Percentiles rank a stretch among this genome's conserved stretches.
Evolutionary conservation across 2,888 invertebrate species (phyloP).

Genomic region (Apamea crenata): DNA sequence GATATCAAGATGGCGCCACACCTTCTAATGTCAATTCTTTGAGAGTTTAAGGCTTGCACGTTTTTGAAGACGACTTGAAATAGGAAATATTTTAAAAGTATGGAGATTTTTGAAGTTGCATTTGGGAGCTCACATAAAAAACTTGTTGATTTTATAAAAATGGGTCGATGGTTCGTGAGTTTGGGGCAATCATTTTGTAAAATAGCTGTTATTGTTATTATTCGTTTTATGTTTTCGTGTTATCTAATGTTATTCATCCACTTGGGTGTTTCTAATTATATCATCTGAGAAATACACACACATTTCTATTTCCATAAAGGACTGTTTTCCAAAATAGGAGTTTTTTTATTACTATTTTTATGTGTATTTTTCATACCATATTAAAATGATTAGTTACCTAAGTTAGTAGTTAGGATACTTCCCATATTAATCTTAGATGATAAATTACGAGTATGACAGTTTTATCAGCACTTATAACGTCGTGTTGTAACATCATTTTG

Average conservation of each 20-base stretch:
- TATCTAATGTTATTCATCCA: not conserved
- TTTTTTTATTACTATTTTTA: not conserved
- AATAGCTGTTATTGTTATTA: no score
- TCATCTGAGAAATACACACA: no score
- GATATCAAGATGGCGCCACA: constrained; percentile 71
- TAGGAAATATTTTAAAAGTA: not conserved
- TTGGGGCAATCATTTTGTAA: not conserved
- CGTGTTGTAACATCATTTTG: constrained; percentile 11
- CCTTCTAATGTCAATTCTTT: constrained; percentile 37
- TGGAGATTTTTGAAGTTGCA: not conserved
- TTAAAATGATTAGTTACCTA: not conserved
- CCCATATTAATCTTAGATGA: not conserved
- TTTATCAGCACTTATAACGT: constrained; percentile 13
- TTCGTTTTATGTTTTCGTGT: not conserved
- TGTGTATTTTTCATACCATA: not conserved
- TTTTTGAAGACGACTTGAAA: not conserved
- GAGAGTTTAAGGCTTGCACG: not conserved
- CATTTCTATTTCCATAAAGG: not conserved
- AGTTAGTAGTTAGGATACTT: not conserved
- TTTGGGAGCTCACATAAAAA: no score
- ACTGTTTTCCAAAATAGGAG: not conserved
- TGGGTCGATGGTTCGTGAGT: no score
- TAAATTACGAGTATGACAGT: not conserved
- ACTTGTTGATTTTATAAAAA: not conserved
- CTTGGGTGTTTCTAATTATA: not conserved